Percentiles rank a stretch among this genome's conserved stretches.
Evolutionary conservation across 2,888 invertebrate species (phyloP).

Genomic region (Lasioglossum lativentre): DNA sequence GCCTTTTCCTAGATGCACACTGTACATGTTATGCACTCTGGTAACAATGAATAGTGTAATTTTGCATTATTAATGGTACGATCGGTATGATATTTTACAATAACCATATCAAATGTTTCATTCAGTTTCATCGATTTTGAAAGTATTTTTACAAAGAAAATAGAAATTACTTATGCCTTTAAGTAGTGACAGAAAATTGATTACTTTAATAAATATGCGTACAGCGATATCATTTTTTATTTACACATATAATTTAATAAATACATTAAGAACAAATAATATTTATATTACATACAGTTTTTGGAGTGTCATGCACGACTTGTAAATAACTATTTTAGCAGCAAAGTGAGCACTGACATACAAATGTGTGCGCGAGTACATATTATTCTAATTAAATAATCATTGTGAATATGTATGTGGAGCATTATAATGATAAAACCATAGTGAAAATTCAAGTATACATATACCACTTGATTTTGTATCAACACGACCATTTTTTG

Average conservation of each 20-base stretch:
- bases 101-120: neutral
- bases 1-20: neutral
- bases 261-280: conserved; percentile 64
- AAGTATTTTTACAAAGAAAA: neutral
- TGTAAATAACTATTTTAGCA: conserved; percentile 37
- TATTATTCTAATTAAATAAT: conserved; percentile 36
- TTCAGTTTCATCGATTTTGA: neutral
- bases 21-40: neutral
- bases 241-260: conserved; percentile 69
- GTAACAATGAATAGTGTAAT: conserved; percentile 8
- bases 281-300: conserved; percentile 43
- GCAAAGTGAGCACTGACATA: conserved; percentile 41
- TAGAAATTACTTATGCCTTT: neutral
- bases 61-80: neutral
- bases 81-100: neutral
- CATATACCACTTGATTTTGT: neutral
- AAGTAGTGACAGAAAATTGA: neutral
- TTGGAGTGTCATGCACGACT: conserved; percentile 45
- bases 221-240: conserved; percentile 51
- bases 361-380: conserved; percentile 46
- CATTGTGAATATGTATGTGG: conserved; percentile 14
- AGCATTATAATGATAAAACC: conserved; percentile 2
- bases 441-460: neutral
- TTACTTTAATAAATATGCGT: conserved; percentile 40
- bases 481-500: neutral